Base-by-base conservation (phyloP, 2,888 invertebrate species). In the Hyposoter didymator region DNA sequence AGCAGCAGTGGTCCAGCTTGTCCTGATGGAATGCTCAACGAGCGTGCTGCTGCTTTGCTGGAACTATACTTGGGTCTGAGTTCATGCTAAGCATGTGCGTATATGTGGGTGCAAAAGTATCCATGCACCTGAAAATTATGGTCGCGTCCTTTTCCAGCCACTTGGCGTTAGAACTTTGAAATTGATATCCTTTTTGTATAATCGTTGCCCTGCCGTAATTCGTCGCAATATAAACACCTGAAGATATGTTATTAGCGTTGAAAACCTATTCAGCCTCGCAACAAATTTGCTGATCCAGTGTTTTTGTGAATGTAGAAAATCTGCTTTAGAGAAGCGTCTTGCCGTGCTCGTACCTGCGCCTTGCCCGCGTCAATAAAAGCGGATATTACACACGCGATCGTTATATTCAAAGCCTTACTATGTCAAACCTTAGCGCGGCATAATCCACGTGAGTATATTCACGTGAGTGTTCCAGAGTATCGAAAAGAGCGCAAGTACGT, bases 21-120 rank as follows among this genome's bases (percentile, higher is more conserved):
- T 78, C 67, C 73, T 70, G 74, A 28, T 66, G 52, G 82, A 82
- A 85, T 82, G 75, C 70, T 64, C 78, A 52, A 79, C 82, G 59
- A 82, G 82, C 78, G n/a, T n/a, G n/a, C 52, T 78, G 70, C 64
- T 69, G 59, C 74, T 76, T 84, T 43, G 78, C 78, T 59, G 82
- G 76, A 73, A 81, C 80, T 66, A 39, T 39, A 81, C 76, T 84
- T 59, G 84, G 73, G 76, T 17, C 49, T 59, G 67, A 81, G 80
- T 81, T 73, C 72, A 69, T 81, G 84, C 64, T 32, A 1, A n/a
- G 45, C 35, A 49, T 19, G 19, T 62, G 6, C 32, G 66, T 55
- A 52, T 52, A 43, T 73, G 17, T 39, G 32, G n/a, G n/a, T 45
- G 39, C n/a, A 8, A 39, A 39, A 39, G 39, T 39, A 10, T 39